phyloP scores from a whole-genome alignment of 2,797 vertebrate genomes.

The Xenops minutus region DNA sequence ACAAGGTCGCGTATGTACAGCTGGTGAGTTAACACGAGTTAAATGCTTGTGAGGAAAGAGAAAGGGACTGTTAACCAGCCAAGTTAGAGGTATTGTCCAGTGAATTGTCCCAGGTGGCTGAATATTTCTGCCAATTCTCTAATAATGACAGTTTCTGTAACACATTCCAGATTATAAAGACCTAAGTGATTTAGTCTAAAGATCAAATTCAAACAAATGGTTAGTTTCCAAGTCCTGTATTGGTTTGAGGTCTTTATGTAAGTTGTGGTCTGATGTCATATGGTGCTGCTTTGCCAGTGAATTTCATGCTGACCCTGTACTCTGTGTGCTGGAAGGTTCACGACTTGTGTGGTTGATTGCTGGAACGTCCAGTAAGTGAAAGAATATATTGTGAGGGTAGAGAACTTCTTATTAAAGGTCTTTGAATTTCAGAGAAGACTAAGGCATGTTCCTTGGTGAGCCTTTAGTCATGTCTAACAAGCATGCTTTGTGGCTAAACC shows the following conservation, averaged over 20 bases:
- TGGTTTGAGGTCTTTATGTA: neutral
- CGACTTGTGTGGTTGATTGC: slow-evolving; percentile 15
- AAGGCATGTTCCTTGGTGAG: slow-evolving; percentile 30
- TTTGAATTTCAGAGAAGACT: slow-evolving; percentile 45
- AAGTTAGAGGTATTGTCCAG: neutral
- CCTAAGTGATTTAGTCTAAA: neutral
- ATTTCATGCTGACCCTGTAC: slow-evolving; percentile 27
- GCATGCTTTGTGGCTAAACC: slow-evolving; percentile 5
- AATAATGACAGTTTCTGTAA: neutral
- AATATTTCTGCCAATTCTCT: neutral
- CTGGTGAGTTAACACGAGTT: slow-evolving; percentile 82
- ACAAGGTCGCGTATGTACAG: slow-evolving; percentile 95
- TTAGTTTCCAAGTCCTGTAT: neutral
- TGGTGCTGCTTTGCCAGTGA: neutral
- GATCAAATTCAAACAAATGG: neutral
- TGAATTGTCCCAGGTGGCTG: neutral
- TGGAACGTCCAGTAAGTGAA: slow-evolving; percentile 52
- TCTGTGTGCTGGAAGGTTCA: slow-evolving; percentile 40
- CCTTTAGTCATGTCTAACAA: slow-evolving; percentile 47
- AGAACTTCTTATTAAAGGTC: slow-evolving; percentile 43
- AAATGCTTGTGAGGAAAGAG: neutral
- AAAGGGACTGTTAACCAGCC: neutral
- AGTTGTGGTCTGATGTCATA: slow-evolving; percentile 32
- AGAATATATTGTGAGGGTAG: slow-evolving; percentile 45
- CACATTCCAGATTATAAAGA: neutral